Percentiles rank a stretch among this genome's conserved stretches.
phyloP scores from a whole-genome alignment of 1,140 invertebrate genomes.

The Bombus cullumanus region DNA sequence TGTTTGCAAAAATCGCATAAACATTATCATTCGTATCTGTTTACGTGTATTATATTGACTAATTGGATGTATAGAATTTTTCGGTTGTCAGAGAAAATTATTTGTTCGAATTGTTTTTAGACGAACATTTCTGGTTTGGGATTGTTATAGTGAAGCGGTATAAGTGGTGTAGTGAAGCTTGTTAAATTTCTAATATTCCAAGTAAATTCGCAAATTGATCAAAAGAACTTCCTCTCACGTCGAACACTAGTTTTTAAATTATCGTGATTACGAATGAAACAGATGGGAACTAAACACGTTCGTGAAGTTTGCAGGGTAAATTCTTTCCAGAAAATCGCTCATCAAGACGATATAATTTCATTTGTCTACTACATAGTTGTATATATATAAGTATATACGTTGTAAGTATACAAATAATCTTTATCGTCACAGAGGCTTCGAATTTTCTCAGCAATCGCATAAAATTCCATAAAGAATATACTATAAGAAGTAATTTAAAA shows the following conservation, averaged over 20 bases:
- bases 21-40: not conserved
- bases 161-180: accelerated
- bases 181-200: too few relatives aligned
- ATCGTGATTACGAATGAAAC: not conserved
- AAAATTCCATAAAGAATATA: not conserved
- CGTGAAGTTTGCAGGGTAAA: not conserved
- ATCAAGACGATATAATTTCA: not conserved
- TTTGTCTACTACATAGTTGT: not conserved
- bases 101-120: not conserved
- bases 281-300: not conserved
- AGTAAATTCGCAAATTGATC: not conserved
- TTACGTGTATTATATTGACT: not conserved
- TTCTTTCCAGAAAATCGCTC: not conserved
- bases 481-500: not conserved
- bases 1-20: not conserved
- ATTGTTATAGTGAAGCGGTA: not conserved
- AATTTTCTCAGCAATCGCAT: not conserved
- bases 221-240: not conserved
- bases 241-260: not conserved
- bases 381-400: not conserved
- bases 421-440: not conserved
- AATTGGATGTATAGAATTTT: not conserved
- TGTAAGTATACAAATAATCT: not conserved
- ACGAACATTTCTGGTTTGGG: not conserved
- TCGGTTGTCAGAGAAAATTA: not conserved